Conservation (phyloP, 2,888 invertebrate genomes). For the Synergus japonicus region DNA sequence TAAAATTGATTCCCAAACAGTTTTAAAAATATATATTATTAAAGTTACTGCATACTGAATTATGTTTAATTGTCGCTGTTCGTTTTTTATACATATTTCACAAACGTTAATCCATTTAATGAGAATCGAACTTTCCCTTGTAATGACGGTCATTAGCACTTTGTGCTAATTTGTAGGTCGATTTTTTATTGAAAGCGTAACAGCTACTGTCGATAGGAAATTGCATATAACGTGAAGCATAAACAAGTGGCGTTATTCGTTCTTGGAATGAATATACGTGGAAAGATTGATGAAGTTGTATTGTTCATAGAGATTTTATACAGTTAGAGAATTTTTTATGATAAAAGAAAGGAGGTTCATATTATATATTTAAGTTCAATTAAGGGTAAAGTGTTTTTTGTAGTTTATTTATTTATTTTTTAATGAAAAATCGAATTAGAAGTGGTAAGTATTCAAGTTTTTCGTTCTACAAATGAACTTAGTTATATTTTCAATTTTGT, state of each 20-base stretch:
- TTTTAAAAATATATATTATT: background rate
- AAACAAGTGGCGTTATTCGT: conserved; percentile 1
- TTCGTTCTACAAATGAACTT: background rate
- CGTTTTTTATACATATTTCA: background rate
- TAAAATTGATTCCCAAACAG: background rate
- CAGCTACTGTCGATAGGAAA: conserved; percentile 18
- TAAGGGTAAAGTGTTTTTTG: no score
- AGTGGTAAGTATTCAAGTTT: background rate
- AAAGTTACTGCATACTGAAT: background rate
- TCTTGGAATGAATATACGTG: conserved; percentile 28
- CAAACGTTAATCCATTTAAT: conserved; percentile 5
- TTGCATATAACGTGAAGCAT: background rate
- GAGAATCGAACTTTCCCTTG: conserved; percentile 16
- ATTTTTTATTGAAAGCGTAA: conserved; percentile 17
- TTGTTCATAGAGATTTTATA: background rate
- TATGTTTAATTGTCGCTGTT: background rate
- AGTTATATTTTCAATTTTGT: background rate
- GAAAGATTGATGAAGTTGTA: conserved; percentile 20
- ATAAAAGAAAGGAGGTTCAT: background rate
- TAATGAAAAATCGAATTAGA: no score
- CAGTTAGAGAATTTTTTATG: background rate
- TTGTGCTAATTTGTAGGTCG: background rate
- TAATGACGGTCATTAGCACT: background rate
- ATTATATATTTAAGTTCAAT: no score
- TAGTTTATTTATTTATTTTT: no score